Conservation (phyloP, 2,113 vertebrate genomes). For the Chamaea fasciata region DNA sequence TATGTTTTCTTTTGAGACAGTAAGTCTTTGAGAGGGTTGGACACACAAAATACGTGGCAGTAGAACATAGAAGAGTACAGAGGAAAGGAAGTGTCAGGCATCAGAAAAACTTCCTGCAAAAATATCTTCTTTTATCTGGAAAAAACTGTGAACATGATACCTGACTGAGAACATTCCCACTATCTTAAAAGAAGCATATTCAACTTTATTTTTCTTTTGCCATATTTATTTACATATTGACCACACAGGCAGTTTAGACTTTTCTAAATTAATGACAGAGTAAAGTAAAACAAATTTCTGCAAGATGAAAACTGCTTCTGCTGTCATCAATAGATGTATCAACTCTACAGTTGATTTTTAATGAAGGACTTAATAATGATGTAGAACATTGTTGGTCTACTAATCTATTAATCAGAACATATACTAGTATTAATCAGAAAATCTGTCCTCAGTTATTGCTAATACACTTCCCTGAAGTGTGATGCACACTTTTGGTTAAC, state of each 20-base stretch:
- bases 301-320: neutral
- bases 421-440: neutral
- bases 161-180: neutral
- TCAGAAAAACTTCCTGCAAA: neutral
- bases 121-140: neutral
- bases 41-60: neutral
- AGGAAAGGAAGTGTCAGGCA: neutral
- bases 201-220: neutral
- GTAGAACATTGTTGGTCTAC: neutral
- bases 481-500: neutral
- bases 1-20: neutral
- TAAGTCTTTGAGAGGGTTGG: neutral
- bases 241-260: neutral
- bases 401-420: neutral
- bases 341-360: neutral
- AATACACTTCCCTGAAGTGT: neutral
- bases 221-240: neutral
- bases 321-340: neutral
- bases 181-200: neutral
- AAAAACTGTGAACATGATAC: neutral
- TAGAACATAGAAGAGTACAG: neutral
- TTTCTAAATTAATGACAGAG: neutral
- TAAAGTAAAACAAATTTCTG: neutral
- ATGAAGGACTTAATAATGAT: neutral
- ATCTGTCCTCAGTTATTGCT: neutral